Evolutionary conservation across 2,113 vertebrate genomes (phyloP).

Genomic region (Entomyzon cyanotis): DNA sequence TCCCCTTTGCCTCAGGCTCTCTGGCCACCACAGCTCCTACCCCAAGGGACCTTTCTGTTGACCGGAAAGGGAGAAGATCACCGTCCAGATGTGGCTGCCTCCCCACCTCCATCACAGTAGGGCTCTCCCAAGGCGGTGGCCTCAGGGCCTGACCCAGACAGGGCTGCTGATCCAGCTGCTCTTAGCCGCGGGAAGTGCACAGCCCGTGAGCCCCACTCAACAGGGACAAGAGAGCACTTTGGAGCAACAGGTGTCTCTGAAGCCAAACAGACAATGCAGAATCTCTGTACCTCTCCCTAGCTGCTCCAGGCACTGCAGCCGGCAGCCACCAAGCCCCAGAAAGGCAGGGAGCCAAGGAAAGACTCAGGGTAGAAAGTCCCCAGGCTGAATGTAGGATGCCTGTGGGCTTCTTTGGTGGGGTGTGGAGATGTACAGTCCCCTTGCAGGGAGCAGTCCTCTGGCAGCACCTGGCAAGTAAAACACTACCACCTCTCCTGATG

Average conservation of each 20-base stretch:
- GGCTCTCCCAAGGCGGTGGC: accelerated
- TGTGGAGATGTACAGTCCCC: accelerated
- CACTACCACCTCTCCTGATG: not conserved
- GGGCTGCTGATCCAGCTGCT: accelerated
- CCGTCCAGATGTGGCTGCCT: not conserved
- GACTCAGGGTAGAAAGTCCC: not conserved
- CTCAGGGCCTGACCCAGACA: not conserved
- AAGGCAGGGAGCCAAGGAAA: not conserved
- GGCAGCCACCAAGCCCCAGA: accelerated
- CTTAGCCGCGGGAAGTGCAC: accelerated
- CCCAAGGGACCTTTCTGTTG: not conserved
- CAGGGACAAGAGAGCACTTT: not conserved
- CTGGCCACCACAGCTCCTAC: not conserved
- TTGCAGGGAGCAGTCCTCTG: not conserved
- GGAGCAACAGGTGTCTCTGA: not conserved
- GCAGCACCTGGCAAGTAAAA: not conserved
- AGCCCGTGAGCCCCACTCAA: not conserved
- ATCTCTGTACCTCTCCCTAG: not conserved
- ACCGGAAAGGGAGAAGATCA: not conserved
- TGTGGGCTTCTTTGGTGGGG: not conserved
- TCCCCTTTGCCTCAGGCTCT: not conserved
- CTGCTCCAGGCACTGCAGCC: not conserved
- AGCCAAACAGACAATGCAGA: not conserved
- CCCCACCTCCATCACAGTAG: not conserved
- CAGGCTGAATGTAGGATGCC: not conserved